phyloP scores from a whole-genome alignment of 2,113 vertebrate species.

The Hyla sarda region DNA sequence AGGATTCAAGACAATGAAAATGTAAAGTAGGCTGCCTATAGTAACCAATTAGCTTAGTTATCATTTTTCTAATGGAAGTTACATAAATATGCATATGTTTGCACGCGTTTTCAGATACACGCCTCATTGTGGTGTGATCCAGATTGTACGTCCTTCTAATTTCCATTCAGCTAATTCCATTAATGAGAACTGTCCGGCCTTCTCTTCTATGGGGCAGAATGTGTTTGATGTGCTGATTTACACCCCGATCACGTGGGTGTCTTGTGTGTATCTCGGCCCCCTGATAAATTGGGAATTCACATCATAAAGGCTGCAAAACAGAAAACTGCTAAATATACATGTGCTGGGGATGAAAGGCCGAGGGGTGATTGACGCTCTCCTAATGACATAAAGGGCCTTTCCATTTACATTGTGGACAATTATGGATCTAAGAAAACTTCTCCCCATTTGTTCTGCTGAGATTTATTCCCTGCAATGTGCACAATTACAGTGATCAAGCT shows the following conservation, averaged over 20 bases:
- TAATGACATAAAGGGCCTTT: conserved; percentile 36
- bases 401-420: conserved; percentile 39
- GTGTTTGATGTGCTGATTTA: conserved; percentile 50
- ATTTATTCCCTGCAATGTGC: not conserved
- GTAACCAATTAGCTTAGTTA: not conserved
- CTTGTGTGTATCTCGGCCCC: conserved; percentile 50
- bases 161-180: conserved; percentile 34
- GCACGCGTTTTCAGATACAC: not conserved
- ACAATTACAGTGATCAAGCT: not conserved
- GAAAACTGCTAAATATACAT: conserved; percentile 53
- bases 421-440: conserved; percentile 37
- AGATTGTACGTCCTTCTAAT: not conserved
- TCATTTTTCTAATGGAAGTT: not conserved
- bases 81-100: not conserved
- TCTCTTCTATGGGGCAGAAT: not conserved
- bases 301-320: conserved; percentile 30
- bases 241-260: conserved; percentile 43
- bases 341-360: conserved; percentile 38
- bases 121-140: not conserved
- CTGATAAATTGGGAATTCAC: conserved; percentile 37
- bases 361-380: conserved; percentile 42
- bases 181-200: conserved; percentile 38
- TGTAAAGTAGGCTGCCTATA: not conserved
- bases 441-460: not conserved
- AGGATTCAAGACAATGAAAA: not conserved